Evolutionary conservation across 1,140 invertebrate genomes (phyloP), one percentile per base, ranked within the genome.

Genomic region (Drosophila lowei): DNA sequence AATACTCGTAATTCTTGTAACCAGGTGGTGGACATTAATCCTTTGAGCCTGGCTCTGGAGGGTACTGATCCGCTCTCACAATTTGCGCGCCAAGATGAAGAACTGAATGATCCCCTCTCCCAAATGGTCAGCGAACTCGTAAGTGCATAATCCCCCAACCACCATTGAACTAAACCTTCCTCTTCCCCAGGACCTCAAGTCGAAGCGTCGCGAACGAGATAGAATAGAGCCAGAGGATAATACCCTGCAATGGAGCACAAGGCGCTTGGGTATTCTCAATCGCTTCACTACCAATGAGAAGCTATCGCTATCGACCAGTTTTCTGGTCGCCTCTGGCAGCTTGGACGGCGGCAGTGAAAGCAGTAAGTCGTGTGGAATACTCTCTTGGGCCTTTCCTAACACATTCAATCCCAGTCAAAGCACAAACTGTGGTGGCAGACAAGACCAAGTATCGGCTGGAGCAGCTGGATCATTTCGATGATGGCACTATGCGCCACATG

Each of bases 381-480:
- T 6, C 18, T 3, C 0, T 38, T 25, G 3, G 4, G 11, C 34
- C 34, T 13, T 2, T 38, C 0, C 34, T 38, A 53, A 34, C 11
- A 4, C 54, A 16, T 0, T 2, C 1, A 15, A 46, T 74, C n/a
- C 1, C 95, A 77, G 95, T 97, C 41, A 97, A 96, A 92, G 93
- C 95, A 34, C 95, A 96, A 83, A 95, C 94, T 44, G 93, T 94
- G 71, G 94, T 96, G n/a, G 95, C 96, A 61, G 97, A 98, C 90
- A 97, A 98, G 93, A 96, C 98, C 0, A 96, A 96, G 92, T 96
- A 96, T 90, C 94, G 97, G 47, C 91, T 99, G 54, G 97, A 99
- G 91, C 97, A 99, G 91, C 92, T 99, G 48, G 98, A 99, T 93
- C 96, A 98, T 79, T 97, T 98, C 93, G 97, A 99, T 90, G 97